Base-by-base conservation (phyloP, 2,888 invertebrate genomes). In the Noctua comes region DNA sequence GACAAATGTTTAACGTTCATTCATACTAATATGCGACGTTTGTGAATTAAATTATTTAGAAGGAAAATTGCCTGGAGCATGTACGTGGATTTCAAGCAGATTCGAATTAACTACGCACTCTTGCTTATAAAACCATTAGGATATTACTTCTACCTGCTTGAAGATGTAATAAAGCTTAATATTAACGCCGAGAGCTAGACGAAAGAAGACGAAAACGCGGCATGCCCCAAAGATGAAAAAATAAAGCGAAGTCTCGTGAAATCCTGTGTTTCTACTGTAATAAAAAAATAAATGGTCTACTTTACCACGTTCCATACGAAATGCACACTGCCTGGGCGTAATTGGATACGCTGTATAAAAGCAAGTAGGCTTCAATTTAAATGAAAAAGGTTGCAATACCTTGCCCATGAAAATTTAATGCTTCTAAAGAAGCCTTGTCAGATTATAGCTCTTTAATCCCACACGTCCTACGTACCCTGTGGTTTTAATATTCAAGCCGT, bases 381-480 rank as follows among this genome's bases (percentile, higher is more conserved):
- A 92, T 91, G 90, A 93, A 94, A 95, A 91, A 79, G 78, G 73
- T 86, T 82, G 83, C 89, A 86, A 89, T 87, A 77, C 91, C 90
- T 91, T 88, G 88, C 84, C 87, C 90, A 89, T 93, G 91, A 93
- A 94, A 93, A 91, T 91, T 91, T 93, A 93, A 93, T 92, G 92
- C 92, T 91, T 90, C 89, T 88, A 87, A 91, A 94, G 95, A 95
- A 95, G 94, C 94, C 94, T 92, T 93, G 89, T 89, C 91, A 93
- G 92, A 93, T 93, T 93, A 92, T 90, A 91, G 89, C 90, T 88
- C 90, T 91, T 91, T 93, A 93, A 93, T 93, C 91, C 90, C 90
- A 90, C 88, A 89, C 83, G 87, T 88, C 85, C 74, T 68, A 77
- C 76, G 71, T 79, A 79, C 82, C 84, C 90, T 85, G 90, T 87